phyloP scores from a whole-genome alignment of 2,888 invertebrate genomes.

The Caenorhabditis sp. region DNA sequence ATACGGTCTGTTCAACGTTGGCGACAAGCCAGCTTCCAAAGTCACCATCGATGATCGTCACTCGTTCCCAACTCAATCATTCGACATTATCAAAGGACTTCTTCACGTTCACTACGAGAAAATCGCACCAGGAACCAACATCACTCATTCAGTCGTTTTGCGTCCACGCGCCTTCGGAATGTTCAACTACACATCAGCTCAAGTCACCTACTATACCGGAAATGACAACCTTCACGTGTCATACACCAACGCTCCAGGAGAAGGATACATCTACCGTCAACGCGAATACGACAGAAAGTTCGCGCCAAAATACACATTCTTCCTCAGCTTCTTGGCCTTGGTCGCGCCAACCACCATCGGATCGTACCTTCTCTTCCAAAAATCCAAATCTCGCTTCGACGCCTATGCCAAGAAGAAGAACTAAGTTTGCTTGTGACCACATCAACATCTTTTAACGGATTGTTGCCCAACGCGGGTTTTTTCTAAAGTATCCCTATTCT shows the following conservation, averaged over 20 bases:
- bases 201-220: slow-evolving; percentile 80
- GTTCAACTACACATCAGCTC: slow-evolving; percentile 94
- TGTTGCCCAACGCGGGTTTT: neutral
- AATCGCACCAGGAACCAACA: slow-evolving; percentile 88
- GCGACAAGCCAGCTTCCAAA: slow-evolving; percentile 74
- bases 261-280: slow-evolving; percentile 75
- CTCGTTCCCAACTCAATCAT: slow-evolving; percentile 90
- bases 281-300: slow-evolving; percentile 70
- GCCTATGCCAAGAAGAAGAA: slow-evolving; percentile 8
- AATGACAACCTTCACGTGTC: slow-evolving; percentile 76
- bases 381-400: slow-evolving; percentile 29
- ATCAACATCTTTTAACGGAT: neutral
- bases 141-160: slow-evolving; percentile 90
- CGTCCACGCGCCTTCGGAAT: slow-evolving; percentile 88
- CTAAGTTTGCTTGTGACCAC: neutral
- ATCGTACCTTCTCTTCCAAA: slow-evolving; percentile 42
- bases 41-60: slow-evolving; percentile 84
- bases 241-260: slow-evolving; percentile 88
- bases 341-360: slow-evolving; percentile 79
- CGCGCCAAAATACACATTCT: slow-evolving; percentile 79
- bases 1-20: slow-evolving; percentile 91
- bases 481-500: neutral
- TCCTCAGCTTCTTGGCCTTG: slow-evolving; percentile 94
- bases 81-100: slow-evolving; percentile 78
- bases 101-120: slow-evolving; percentile 78